Conservation (phyloP, 2,888 invertebrate species). For the Caenorhabditis afra region DNA sequence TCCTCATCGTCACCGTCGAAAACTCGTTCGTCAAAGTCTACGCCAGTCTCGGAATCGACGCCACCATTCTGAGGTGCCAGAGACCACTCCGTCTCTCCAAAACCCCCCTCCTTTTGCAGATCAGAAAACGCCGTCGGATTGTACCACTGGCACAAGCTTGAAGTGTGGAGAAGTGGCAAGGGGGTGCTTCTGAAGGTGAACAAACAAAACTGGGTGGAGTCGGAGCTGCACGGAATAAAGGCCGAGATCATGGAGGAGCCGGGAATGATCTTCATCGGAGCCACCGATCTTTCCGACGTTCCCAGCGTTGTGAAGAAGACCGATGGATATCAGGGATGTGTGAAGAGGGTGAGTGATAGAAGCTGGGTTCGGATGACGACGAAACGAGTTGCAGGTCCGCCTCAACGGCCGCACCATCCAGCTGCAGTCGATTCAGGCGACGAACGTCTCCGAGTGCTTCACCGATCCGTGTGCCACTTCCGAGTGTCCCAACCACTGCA, state of each 20-base stretch:
- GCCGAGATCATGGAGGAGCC: slow-evolving; percentile 26
- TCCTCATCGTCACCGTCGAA: slow-evolving; percentile 59
- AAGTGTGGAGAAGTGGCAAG: slow-evolving; percentile 69
- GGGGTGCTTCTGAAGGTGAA: slow-evolving; percentile 67
- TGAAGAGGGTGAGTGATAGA: slow-evolving; percentile 51
- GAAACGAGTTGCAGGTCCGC: slow-evolving; percentile 45
- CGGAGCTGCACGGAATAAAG: slow-evolving; percentile 43
- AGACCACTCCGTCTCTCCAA: background rate
- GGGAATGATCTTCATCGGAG: slow-evolving; percentile 40
- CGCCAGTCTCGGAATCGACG: slow-evolving; percentile 62
- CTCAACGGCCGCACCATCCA: slow-evolving; percentile 58
- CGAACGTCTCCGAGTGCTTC: slow-evolving; percentile 61
- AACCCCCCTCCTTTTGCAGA: slow-evolving; percentile 35
- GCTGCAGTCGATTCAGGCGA: slow-evolving; percentile 30
- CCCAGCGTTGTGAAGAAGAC: slow-evolving; percentile 25
- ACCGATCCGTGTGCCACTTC: slow-evolving; percentile 65
- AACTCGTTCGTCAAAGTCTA: slow-evolving; percentile 63
- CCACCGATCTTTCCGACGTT: slow-evolving; percentile 14
- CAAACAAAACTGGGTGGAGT: slow-evolving; percentile 66
- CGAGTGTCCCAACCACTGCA: slow-evolving; percentile 61
- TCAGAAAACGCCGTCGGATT: slow-evolving; percentile 63
- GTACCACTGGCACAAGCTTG: slow-evolving; percentile 70
- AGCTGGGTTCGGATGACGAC: too few species aligned
- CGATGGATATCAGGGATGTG: slow-evolving; percentile 60
- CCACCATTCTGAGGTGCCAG: slow-evolving; percentile 55